These are phyloP conservation scores for Heliocidaris tuberculata DNA, from an alignment of 35 echinoderm and acorn worm species.

Conservation along the genomic window DNA sequence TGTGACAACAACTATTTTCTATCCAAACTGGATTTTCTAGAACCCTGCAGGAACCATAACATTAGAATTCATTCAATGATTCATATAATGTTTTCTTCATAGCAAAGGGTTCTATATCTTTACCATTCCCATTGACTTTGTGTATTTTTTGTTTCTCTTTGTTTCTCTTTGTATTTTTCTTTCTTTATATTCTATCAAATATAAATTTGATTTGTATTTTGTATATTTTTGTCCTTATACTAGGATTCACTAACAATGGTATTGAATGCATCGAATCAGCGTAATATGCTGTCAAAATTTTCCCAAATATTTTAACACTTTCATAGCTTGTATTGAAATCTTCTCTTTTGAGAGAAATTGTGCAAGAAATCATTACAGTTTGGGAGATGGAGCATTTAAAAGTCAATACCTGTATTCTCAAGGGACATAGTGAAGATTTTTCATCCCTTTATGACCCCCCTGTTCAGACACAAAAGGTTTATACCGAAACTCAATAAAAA, in stretches of 20 bases:
- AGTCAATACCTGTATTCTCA: neutral
- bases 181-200: neutral
- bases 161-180: neutral
- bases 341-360: neutral
- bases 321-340: neutral
- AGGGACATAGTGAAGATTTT: neutral
- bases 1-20: too few relatives aligned
- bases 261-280: too few relatives aligned
- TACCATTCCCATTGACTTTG: neutral
- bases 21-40: too few relatives aligned
- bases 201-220: neutral
- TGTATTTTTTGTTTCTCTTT: neutral
- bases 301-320: neutral
- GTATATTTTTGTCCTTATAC: slow-evolving; percentile 19
- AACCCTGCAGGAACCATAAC: too few relatives aligned
- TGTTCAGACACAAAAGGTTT: too few relatives aligned
- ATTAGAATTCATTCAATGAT: too few relatives aligned
- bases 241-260: neutral
- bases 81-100: too few relatives aligned
- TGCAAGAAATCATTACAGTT: neutral
- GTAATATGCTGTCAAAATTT: neutral
- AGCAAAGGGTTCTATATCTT: too few relatives aligned
- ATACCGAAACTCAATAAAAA: too few relatives aligned
- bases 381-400: neutral
- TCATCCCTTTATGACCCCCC: neutral